Evolutionary conservation across 1,140 invertebrate species (phyloP).

Genomic region (Leguminivora glycinivorella): DNA sequence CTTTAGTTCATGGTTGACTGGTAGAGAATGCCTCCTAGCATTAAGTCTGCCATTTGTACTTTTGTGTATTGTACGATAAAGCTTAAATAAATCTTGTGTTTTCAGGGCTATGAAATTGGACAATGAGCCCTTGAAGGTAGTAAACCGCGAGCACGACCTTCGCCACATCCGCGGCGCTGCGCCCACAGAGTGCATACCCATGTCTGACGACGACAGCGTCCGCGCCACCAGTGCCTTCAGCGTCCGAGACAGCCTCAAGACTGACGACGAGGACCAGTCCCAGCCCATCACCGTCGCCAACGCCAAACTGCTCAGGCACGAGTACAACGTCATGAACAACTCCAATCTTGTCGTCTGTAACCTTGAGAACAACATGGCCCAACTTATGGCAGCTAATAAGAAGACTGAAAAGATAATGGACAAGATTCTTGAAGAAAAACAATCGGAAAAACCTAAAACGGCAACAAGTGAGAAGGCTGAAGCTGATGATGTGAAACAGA

Average conservation of each 20-base stretch:
- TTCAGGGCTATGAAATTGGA: conserved; percentile 36
- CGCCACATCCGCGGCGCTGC: conserved; percentile 59
- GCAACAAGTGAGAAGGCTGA: conserved; percentile 49
- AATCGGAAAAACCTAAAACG: conserved; percentile 55
- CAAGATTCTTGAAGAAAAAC: conserved; percentile 71
- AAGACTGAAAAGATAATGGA: conserved; percentile 69
- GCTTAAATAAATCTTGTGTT: background rate
- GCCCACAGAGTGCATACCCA: conserved; percentile 68
- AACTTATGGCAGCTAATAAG: conserved; percentile 64
- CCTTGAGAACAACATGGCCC: conserved; percentile 79
- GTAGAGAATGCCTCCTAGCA: too few relatives aligned
- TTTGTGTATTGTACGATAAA: too few relatives aligned
- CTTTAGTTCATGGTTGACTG: too few relatives aligned
- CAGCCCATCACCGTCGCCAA: conserved; percentile 73
- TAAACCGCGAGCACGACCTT: conserved; percentile 66
- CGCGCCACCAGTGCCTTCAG: conserved; percentile 75
- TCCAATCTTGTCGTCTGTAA: conserved; percentile 81
- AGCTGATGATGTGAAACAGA: conserved; percentile 50
- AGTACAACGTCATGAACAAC: conserved; percentile 76
- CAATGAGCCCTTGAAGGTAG: conserved; percentile 51
- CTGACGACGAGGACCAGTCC: conserved; percentile 80
- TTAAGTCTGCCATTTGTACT: too few relatives aligned
- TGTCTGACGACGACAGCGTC: conserved; percentile 77
- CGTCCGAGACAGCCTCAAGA: conserved; percentile 79
- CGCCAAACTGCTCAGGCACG: conserved; percentile 71